Conservation (phyloP, 2,113 vertebrate genomes). For the Amphiprion ocellaris region DNA sequence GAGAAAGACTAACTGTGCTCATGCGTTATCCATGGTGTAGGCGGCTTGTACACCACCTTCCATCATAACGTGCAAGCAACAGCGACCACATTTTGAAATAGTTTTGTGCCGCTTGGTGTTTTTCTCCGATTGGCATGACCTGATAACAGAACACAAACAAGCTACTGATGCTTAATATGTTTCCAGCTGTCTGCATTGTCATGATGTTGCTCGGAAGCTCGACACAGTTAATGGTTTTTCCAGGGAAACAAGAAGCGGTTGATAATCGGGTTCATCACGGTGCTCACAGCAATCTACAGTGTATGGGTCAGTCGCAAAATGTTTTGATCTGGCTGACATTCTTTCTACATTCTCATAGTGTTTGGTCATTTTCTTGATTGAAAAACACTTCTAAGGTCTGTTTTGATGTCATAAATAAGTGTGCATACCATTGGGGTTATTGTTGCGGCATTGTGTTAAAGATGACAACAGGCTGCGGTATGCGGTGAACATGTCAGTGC, state of each 20-base stretch:
- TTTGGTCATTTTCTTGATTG: no score
- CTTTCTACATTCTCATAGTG: no score
- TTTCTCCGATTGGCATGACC: not conserved
- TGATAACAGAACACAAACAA: not conserved
- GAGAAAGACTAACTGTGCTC: no score
- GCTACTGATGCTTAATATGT: not conserved
- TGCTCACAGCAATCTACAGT: no score
- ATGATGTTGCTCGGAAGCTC: not conserved
- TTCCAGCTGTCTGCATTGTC: not conserved
- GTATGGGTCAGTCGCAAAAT: not conserved
- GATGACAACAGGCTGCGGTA: slow-evolving; percentile 41
- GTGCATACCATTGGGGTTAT: not conserved
- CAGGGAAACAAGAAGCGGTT: not conserved
- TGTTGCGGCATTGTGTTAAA: not conserved
- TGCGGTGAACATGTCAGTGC: slow-evolving; percentile 30
- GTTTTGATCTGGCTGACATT: no score
- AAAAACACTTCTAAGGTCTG: not conserved
- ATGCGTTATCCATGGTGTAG: no score
- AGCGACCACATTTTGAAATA: not conserved
- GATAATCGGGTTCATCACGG: not conserved
- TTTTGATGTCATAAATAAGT: not conserved
- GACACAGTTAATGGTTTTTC: not conserved
- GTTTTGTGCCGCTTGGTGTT: not conserved
- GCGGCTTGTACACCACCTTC: not conserved
- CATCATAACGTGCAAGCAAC: not conserved